phyloP scores from a whole-genome alignment of 1,140 invertebrate species.

The Drosophila varians region DNA sequence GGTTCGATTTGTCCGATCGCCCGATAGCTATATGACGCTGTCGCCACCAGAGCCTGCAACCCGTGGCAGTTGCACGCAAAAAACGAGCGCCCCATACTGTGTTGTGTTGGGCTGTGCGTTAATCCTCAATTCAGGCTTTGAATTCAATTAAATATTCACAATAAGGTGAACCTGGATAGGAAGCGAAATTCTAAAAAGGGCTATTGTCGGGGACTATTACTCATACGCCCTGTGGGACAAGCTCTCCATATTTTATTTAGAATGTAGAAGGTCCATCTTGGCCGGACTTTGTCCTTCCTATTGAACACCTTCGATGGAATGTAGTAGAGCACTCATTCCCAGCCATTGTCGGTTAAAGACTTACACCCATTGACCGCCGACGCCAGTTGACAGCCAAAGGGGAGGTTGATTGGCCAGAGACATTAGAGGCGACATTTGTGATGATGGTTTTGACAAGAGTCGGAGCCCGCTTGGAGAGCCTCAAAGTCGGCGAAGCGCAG shows the following conservation, averaged over 20 bases:
- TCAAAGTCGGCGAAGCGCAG: neutral
- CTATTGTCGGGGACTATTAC: neutral
- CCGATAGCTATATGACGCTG: constrained; percentile 60
- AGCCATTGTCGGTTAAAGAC: constrained; percentile 12
- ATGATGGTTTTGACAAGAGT: constrained; percentile 43
- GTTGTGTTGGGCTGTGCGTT: constrained; percentile 52
- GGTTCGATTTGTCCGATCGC: constrained; percentile 51
- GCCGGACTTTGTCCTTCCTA: constrained; percentile 39
- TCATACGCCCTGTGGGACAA: constrained; percentile 9
- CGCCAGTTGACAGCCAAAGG: constrained; percentile 17
- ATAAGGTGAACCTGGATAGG: constrained; percentile 9
- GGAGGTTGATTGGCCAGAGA: constrained; percentile 24
- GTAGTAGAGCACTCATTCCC: neutral
- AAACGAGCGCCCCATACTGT: constrained; percentile 34
- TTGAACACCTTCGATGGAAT: constrained; percentile 7
- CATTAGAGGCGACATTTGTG: constrained; percentile 26
- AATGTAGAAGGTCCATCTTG: constrained; percentile 10
- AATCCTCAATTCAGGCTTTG: constrained; percentile 40
- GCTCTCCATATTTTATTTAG: neutral
- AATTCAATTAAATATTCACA: constrained; percentile 24
- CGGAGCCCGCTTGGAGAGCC: constrained; percentile 23
- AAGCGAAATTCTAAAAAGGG: neutral
- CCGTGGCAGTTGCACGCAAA: constrained; percentile 43
- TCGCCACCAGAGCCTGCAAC: constrained; percentile 24
- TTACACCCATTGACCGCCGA: constrained; percentile 15